Evolutionary conservation across 2,113 vertebrate species (phyloP), one percentile per base, ranked within the genome.

Genomic region (Varanus salvator): DNA sequence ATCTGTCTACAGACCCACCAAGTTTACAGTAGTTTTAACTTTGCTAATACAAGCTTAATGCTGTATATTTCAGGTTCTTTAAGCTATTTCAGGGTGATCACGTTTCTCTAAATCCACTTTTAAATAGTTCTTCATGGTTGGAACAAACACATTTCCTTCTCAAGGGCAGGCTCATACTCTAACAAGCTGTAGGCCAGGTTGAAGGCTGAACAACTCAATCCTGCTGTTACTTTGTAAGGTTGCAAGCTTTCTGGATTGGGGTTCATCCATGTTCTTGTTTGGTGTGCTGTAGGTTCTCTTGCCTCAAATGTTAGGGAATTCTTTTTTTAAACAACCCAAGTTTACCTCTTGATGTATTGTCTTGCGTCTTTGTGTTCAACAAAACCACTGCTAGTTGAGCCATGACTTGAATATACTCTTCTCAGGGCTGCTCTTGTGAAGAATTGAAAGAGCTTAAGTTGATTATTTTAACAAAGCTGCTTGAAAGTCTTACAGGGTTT

Each of bases 381-480:
- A 96, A 93, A 93, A 94, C 95, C 97, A 92, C 95, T 95, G 95
- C 96, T 97, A 95, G 96, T 96, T 97, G 95, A 96, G 94, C 95
- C 96, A 91, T 95, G 93, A 94, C 95, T 94, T 94, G 93, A 95
- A 94, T 91, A 86, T 93, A 93, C 94, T 94, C 95, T 97, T 97
- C 97, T 97, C 97, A 97, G 97, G 97, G 96, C 96, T 97, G 95
- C 90, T 97, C 95, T 94, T 94, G 96, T 95, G 96, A 96, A 95
- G 94, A 90, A 87, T 64, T 91, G 88, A 90, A 92, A 92, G 94
- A 96, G 95, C 93, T 96, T 94, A 95, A 93, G 92, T 96, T 96
- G 87, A 86, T 96, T 96, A 93, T 96, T 96, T 97, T 95, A 93
- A 95, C 21, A 89, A 75, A 95, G 93, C 93, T 94, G 95, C 93